Conservation (phyloP, 2,888 invertebrate species). For the Sphaerophoria taeniata region DNA sequence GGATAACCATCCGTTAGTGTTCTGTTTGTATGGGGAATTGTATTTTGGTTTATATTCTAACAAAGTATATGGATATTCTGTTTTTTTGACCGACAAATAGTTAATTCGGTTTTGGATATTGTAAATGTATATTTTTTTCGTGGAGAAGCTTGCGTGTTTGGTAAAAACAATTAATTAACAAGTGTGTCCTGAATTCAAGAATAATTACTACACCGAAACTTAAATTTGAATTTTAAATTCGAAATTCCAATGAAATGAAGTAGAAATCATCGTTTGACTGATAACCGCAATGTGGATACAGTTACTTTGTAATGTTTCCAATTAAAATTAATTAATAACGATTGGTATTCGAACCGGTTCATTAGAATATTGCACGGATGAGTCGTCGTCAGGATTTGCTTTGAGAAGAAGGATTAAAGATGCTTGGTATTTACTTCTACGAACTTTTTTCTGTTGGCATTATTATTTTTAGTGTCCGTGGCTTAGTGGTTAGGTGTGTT, state of each 20-base stretch:
- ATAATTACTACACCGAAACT: conserved; percentile 43
- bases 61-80: not conserved
- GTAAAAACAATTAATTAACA: conserved; percentile 1
- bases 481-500: too few species aligned
- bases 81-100: not conserved
- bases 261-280: not conserved
- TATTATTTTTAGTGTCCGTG: too few species aligned
- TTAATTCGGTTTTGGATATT: not conserved
- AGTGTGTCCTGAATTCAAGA: conserved; percentile 28
- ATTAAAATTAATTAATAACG: not conserved
- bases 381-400: too few species aligned
- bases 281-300: not conserved
- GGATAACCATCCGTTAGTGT: conserved; percentile 23
- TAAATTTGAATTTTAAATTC: conserved; percentile 64
- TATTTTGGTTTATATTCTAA: conserved; percentile 1
- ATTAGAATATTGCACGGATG: too few species aligned
- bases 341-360: too few species aligned
- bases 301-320: not conserved
- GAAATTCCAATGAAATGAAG: not conserved
- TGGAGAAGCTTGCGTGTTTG: not conserved
- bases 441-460: too few species aligned
- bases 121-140: too few species aligned
- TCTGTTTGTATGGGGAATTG: not conserved
- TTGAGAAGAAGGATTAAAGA: too few species aligned
- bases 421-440: too few species aligned